Base-by-base conservation (phyloP, 1,140 invertebrate genomes). In the Drosophila lini region DNA sequence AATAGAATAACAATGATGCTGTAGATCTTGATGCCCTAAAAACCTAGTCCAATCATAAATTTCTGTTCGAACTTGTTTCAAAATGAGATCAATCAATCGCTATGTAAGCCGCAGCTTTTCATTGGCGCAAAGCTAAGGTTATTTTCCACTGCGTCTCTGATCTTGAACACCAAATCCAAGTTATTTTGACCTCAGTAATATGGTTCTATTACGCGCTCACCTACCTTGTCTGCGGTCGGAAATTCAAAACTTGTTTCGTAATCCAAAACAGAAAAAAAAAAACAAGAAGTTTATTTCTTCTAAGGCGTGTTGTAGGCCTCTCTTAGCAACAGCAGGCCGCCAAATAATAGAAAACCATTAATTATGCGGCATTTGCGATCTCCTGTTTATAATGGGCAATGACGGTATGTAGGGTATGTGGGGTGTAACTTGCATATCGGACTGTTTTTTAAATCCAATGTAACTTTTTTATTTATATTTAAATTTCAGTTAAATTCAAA, bases 201-300 rank as follows among this genome's bases (percentile, higher is more conserved):
- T 57, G 68, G 61, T 88, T 88, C 65, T 70, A 79, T 85, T 85
- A 88, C 74, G 52, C 32, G 52, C 32, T 57, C 45, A 41, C 60
- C 50, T 56, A 67, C 81, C 78, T 81, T 79, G 74, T 61, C 70
- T 71, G 77, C 48, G 62, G 50, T 70, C 38, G 52, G 47, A 63
- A 73, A 86, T 82, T 68, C 45, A 45, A 86, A 88, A 86, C 83
- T 74, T n/a, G 82, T 86, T 86, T 80, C 48, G 45, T 44, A 40
- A 45, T 50, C 69, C 40, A 81, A 62, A 69, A 71, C n/a, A 68
- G 36, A 67, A 76, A 64, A 67, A 76, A 64, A 67, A 34, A 44
- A 60, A 64, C 16, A 56, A 57, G 19, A 60, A 42, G 58, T 68
- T 63, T 65, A 38, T 50, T 52, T 45, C 44, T 63, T 63, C 11